Evolutionary conservation across 2,888 invertebrate species (phyloP).

Genomic region (Polydrusus cervinus): DNA sequence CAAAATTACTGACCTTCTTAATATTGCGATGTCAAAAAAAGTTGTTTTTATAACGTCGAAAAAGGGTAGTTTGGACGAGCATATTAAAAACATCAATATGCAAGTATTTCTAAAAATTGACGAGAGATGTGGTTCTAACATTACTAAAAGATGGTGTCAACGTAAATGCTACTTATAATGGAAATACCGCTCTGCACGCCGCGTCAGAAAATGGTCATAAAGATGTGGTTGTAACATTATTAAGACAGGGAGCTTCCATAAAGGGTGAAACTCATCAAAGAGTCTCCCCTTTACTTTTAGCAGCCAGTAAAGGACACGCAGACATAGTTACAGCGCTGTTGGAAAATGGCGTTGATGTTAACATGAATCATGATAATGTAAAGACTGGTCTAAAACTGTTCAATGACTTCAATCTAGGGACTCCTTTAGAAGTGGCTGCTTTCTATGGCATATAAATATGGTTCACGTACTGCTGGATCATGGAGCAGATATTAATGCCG

Average conservation of each 20-base stretch:
- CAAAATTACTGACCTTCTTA: not conserved
- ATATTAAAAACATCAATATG: not conserved
- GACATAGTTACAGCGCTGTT: conserved; percentile 25
- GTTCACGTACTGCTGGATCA: conserved; percentile 39
- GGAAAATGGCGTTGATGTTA: conserved; percentile 22
- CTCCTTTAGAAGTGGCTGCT: conserved; percentile 53
- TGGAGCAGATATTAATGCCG: conserved; percentile 43
- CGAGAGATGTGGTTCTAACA: not conserved
- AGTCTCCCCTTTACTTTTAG: not conserved
- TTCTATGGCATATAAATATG: conserved; percentile 38
- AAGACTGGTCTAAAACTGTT: conserved; percentile 6
- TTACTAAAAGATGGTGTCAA: not conserved
- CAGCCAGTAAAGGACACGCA: conserved; percentile 22
- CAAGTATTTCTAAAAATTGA: conserved; percentile 7
- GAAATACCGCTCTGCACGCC: conserved; percentile 12
- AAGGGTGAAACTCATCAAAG: too few relatives aligned
- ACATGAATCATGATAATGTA: not conserved
- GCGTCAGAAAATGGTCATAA: conserved; percentile 12
- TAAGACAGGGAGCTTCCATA: conserved; percentile 4
- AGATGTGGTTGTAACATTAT: conserved; percentile 14
- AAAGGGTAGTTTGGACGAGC: not conserved
- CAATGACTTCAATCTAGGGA: too few relatives aligned
- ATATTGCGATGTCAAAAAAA: not conserved
- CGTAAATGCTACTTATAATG: not conserved
- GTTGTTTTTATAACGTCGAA: not conserved